A percentile compares a stretch with the other conserved stretches of the same genome.
Conservation (phyloP, 2,797 vertebrate genomes). For the Gephyroberyx darwinii region DNA sequence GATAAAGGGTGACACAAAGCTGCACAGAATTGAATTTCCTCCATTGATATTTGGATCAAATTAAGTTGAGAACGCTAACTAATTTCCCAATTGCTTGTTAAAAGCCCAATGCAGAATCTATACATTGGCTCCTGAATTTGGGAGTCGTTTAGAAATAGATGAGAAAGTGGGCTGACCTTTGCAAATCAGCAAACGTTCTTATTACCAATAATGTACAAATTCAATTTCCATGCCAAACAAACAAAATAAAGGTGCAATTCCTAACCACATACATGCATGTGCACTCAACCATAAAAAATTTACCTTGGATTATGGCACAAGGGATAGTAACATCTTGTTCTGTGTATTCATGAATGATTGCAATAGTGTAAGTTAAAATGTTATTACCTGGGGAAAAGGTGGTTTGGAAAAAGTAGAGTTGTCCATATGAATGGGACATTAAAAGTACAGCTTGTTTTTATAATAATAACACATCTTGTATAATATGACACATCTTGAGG, state of each 20-base stretch:
- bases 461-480: conserved; percentile 4
- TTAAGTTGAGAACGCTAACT: background rate
- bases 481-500: no score
- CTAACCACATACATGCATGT: background rate
- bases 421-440: background rate
- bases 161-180: conserved; percentile 12
- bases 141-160: conserved; percentile 9
- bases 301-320: no score
- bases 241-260: conserved; percentile 2
- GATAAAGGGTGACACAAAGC: background rate
- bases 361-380: background rate
- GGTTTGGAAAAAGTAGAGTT: background rate
- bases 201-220: conserved; percentile 3
- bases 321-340: no score
- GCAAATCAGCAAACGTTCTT: conserved; percentile 10
- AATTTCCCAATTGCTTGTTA: background rate
- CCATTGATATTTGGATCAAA: background rate
- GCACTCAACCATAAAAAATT: conserved; percentile 13
- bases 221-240: conserved; percentile 3
- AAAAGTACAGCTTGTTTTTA: conserved; percentile 3
- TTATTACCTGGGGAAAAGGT: conserved; percentile 8
- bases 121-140: background rate
- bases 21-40: background rate
- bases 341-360: no score
- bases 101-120: background rate